Base-by-base conservation (phyloP, 2,888 invertebrate genomes). In the Camponotus fellah region DNA sequence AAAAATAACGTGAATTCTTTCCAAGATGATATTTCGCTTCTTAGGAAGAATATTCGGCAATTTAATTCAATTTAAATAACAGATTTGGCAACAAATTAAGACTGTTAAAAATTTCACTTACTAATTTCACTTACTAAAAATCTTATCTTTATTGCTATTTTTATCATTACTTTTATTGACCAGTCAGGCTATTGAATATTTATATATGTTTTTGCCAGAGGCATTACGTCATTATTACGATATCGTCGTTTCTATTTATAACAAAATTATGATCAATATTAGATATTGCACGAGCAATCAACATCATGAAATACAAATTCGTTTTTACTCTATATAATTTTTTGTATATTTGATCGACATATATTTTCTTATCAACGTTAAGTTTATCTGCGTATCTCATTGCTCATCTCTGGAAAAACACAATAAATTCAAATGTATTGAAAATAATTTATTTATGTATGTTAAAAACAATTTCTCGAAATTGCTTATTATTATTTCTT, bases 301-400 rank as follows among this genome's bases (percentile, higher is more conserved):
- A 21, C 56, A 56, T 46, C 6, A 8, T 12, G 3, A 40, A 8
- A 32, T 32, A 8, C n/a, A n/a, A 40, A n/a, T 2, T 32, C 2
- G 26, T 60, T 65, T 65, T 64, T 9, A 43, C 17, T 40, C 37
- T n/a, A 53, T 76, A 49, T 65, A 17, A 32, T 64, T 62, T 8
- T 32, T 49, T 6, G 10, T 2, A 17, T 58, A 26, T 58, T 4
- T 14, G 58, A 2, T 21, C 10, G 26, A 26, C 2, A 12, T 66
- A 6, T 66, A 60, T 32, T 65, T 64, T 53, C 17, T 21, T 65
- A 40, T 65, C 26, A 5, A 26, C 17, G 26, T 17, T 21, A 21
- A 65, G 37, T n/a, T 49, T 34, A 26, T 49, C 53, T 65, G 17
- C n/a, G 9, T 76, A 64, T 76, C 1, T 53, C 3, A 37, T 26